Evolutionary conservation across 2,113 vertebrate genomes (phyloP), one percentile per base, ranked within the genome.

Genomic region (Dryoscopus gambensis): DNA sequence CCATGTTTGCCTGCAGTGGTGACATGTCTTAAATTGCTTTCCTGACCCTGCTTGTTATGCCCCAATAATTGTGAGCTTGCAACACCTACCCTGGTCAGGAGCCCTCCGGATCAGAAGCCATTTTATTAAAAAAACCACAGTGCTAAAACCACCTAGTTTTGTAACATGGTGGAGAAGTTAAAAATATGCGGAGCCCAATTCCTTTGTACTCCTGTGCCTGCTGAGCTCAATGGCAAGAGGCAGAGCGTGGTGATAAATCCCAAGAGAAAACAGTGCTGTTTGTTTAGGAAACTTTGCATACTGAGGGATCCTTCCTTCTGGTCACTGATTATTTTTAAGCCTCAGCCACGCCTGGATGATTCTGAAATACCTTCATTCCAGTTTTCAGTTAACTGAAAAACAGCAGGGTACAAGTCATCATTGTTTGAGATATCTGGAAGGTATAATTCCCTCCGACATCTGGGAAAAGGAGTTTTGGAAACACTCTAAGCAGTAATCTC

Each of bases 1-100:
- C 80, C 52, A 33, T 15, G 49, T 78, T 92, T 93, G 56, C 65
- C 46, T 81, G 65, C 86, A 87, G 67, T 84, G 76, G 84, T 81
- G 79, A 63, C 67, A 70, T 3, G 24, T 37, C 57, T 84, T 44
- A 70, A 94, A 94, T 71, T 35, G 59, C 73, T 89, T 81, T 81
- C 60, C 59, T 95, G 93, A 87, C 93, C 85, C 46, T 89, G 77
- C 46, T 46, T 33, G 88, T 84, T 87, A 75, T 23, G 90, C 89
- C 91, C 91, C 81, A 96, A 47, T 68, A 89, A 87, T 1, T 52
- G 71, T 5, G 44, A 71, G 60, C 56, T 50, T 80, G 76, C 64
- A 88, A 33, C 74, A 65, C 82, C 64, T 84, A 83, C 73, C 73
- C 7, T 2, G 59, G 35, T 52, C 39, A 52, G 68, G 56, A 84